Evolutionary conservation across 2,888 invertebrate species (phyloP).

Genomic region (Nomada flava): DNA sequence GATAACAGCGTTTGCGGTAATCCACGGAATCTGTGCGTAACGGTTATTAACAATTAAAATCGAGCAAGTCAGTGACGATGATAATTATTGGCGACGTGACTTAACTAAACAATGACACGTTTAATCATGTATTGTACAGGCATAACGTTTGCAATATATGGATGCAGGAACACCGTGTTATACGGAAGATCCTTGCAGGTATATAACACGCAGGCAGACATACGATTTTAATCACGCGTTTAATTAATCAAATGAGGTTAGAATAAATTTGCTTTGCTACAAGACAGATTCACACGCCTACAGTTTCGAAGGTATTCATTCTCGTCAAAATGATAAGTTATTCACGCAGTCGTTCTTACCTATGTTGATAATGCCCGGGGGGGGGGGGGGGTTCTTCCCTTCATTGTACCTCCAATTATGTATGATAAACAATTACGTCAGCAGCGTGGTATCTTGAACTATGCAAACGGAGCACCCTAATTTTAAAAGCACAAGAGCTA

Average conservation of each 20-base stretch:
- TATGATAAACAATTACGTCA: slow-evolving; percentile 22
- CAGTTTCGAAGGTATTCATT: neutral
- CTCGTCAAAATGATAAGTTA: neutral
- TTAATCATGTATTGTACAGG: no score
- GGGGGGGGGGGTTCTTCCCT: neutral
- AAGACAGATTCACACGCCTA: neutral
- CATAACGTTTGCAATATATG: no score
- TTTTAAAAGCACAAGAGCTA: slow-evolving; percentile 43
- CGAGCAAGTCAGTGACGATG: neutral
- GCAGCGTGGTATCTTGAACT: slow-evolving; percentile 8
- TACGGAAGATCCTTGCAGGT: no score
- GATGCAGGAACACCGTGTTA: no score
- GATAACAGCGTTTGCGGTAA: slow-evolving; percentile 10
- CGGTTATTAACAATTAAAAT: no score
- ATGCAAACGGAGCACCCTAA: slow-evolving; percentile 33
- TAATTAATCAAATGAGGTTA: slow-evolving; percentile 4
- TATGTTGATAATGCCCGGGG: no score
- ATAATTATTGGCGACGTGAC: no score
- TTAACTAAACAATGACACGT: no score
- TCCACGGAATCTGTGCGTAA: slow-evolving; percentile 1
- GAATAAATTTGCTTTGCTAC: slow-evolving; percentile 6
- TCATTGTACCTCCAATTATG: neutral
- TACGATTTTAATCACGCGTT: neutral
- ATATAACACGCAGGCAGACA: no score
- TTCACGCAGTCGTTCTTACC: neutral